Conservation (phyloP, 1,140 invertebrate genomes). For the Caerostris extrusa region DNA sequence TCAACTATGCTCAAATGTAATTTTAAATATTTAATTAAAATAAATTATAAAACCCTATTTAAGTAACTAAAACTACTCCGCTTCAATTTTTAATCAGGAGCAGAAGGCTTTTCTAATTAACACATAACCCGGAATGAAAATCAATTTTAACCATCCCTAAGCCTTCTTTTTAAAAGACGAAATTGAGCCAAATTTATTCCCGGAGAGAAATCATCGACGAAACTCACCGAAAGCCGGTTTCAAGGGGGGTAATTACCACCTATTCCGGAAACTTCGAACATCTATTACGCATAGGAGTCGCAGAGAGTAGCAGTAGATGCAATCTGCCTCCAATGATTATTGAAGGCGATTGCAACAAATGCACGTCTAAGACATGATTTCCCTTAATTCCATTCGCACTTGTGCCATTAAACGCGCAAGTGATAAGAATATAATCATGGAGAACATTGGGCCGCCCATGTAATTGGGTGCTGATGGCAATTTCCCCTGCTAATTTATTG, state of each 20-base stretch:
- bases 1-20: too few species aligned
- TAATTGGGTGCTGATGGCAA: slow-evolving; percentile 16
- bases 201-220: background rate
- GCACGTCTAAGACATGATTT: slow-evolving; percentile 31
- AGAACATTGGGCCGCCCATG: slow-evolving; percentile 21
- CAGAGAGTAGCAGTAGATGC: background rate
- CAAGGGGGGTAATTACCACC: background rate
- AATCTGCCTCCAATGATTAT: slow-evolving; percentile 26
- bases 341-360: slow-evolving; percentile 26
- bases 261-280: slow-evolving; percentile 24
- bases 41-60: too few species aligned
- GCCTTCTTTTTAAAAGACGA: slow-evolving; percentile 2
- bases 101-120: slow-evolving; percentile 1
- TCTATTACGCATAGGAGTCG: background rate
- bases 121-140: background rate
- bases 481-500: slow-evolving; percentile 33
- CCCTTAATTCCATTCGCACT: slow-evolving; percentile 25
- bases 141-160: slow-evolving; percentile 29
- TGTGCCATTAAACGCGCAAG: background rate
- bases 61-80: too few species aligned
- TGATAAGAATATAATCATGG: slow-evolving; percentile 31
- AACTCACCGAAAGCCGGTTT: background rate
- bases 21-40: too few species aligned
- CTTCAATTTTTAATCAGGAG: background rate
- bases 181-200: background rate